Conservation (phyloP, 1,140 invertebrate species). For the Phymorhynchus buccinoides region DNA sequence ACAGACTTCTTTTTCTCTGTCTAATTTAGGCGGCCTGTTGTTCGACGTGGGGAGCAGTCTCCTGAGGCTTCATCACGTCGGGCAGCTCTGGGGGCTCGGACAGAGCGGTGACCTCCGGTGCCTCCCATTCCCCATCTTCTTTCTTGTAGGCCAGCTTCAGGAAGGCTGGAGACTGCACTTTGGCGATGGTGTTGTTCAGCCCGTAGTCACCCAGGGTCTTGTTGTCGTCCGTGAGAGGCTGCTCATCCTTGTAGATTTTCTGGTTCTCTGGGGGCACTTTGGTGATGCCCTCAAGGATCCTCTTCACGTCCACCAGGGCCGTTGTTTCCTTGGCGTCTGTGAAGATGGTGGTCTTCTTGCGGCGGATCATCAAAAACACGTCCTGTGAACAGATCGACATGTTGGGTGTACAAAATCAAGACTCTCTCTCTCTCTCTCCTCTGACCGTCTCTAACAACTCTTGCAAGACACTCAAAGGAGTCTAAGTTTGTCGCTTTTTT, state of each 20-base stretch:
- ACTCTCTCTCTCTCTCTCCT: too few relatives aligned
- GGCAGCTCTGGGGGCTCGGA: constrained; percentile 96
- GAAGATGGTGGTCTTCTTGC: constrained; percentile 97
- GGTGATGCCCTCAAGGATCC: constrained; percentile 95
- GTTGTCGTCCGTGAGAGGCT: constrained; percentile 84
- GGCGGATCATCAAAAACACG: constrained; percentile 97
- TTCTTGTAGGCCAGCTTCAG: constrained; percentile 90
- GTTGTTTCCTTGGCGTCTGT: constrained; percentile 98
- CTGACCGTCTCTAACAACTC: too few relatives aligned
- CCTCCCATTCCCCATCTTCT: constrained; percentile 88
- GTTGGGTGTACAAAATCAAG: too few relatives aligned
- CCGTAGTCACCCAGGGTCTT: constrained; percentile 93
- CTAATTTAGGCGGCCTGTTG: constrained; percentile 59
- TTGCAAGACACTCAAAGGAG: too few relatives aligned
- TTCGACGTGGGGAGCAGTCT: constrained; percentile 73
- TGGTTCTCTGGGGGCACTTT: constrained; percentile 91
- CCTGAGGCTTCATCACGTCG: constrained; percentile 97
- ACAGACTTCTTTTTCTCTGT: too few relatives aligned
- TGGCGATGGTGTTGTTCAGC: constrained; percentile 88
- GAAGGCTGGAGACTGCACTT: constrained; percentile 92
- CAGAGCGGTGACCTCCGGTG: constrained; percentile 90
- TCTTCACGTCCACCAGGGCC: constrained; percentile 92
- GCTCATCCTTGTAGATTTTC: constrained; percentile 89
- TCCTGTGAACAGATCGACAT: constrained; percentile 82
- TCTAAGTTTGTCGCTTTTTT: too few relatives aligned